A percentile compares a stretch with the other conserved stretches of the same genome.
These are phyloP conservation scores for Sterrhoptilus dennistouni DNA, from an alignment of 2,113 vertebrate genomes.

Conservation along the genomic window DNA sequence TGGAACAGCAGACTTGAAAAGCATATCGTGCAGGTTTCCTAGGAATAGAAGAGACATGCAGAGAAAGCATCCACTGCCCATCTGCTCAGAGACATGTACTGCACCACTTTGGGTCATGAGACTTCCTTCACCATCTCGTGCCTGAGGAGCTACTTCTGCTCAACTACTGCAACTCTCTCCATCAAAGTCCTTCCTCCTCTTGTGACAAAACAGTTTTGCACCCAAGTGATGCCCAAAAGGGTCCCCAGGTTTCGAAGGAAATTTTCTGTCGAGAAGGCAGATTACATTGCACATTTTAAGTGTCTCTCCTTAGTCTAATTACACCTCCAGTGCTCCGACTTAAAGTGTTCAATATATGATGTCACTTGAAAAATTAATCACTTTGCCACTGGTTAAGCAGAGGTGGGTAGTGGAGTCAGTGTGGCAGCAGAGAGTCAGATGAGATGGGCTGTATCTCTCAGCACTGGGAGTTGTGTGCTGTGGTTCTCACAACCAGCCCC, in stretches of 20 bases:
- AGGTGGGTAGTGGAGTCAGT: background rate
- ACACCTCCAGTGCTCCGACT: background rate
- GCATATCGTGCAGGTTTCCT: background rate
- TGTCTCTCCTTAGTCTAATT: background rate
- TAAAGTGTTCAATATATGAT: background rate
- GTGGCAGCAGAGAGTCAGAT: background rate
- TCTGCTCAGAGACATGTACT: background rate
- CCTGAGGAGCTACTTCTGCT: background rate
- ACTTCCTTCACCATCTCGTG: background rate
- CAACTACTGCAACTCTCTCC: background rate
- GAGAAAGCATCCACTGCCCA: background rate
- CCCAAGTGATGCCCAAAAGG: background rate
- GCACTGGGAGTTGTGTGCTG: fast-evolving
- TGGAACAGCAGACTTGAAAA: background rate
- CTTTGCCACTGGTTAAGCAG: background rate
- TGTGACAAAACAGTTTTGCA: background rate
- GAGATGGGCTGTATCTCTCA: background rate
- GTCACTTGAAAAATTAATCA: constrained; percentile 13
- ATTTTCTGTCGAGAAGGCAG: background rate
- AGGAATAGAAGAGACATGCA: background rate
- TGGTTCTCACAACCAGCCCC: background rate
- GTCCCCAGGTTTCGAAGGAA: background rate
- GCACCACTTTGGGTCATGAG: background rate
- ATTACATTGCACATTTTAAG: background rate
- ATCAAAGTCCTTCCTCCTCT: background rate